These are phyloP conservation scores for Platycercus adscitus DNA, from an alignment of 2,113 vertebrate genomes.

Conservation along the genomic window DNA sequence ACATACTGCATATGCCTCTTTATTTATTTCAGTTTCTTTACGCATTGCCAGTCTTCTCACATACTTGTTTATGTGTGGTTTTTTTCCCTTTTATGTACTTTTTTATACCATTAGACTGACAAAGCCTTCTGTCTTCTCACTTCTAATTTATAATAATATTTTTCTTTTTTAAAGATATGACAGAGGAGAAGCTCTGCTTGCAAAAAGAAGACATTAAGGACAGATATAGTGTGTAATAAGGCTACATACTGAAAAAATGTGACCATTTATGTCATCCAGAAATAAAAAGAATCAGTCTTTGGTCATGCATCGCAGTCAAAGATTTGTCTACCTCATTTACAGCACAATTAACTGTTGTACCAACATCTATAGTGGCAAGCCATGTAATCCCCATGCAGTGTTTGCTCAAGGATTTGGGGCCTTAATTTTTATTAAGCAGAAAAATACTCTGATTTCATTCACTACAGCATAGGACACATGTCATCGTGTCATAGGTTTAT, in stretches of 20 bases:
- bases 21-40: not conserved
- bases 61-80: not conserved
- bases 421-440: not conserved
- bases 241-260: not conserved
- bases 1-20: not conserved
- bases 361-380: not conserved
- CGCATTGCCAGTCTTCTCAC: not conserved
- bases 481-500: not conserved
- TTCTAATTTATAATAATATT: not conserved
- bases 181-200: not conserved
- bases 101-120: not conserved
- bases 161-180: not conserved
- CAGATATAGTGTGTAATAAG: not conserved
- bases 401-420: not conserved
- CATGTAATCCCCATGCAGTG: not conserved
- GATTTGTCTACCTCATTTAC: not conserved
- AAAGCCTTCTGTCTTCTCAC: not conserved
- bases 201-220: not conserved
- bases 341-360: not conserved
- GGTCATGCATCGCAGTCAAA: not conserved
- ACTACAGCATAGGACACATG: not conserved
- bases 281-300: not conserved
- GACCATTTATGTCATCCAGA: not conserved
- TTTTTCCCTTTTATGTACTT: not conserved
- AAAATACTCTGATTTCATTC: not conserved